These are phyloP conservation scores for Polypterus bichir DNA, from an alignment of 2,113 vertebrate genomes.

Conservation along the genomic window DNA sequence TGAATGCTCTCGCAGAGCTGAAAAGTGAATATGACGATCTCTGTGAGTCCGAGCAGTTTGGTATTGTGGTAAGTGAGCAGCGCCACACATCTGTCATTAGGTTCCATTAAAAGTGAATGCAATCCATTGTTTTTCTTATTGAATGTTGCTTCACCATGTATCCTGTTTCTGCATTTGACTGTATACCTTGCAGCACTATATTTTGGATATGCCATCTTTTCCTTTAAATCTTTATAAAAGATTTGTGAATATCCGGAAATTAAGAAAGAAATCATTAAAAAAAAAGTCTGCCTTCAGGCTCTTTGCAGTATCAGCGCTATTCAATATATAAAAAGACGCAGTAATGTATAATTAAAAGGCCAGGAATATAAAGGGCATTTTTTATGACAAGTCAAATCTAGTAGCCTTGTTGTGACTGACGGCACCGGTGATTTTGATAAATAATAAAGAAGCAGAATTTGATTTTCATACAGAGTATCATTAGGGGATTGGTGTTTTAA, in stretches of 20 bases:
- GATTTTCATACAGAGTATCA: conserved; percentile 25
- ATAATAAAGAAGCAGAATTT: conserved; percentile 21
- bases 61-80: conserved; percentile 79
- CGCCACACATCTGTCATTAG: neutral
- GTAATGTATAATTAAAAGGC: conserved; percentile 17
- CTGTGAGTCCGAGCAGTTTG: conserved; percentile 89
- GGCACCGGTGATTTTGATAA: conserved; percentile 28
- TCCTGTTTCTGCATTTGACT: neutral
- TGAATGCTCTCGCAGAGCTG: conserved; percentile 74
- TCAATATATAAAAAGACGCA: conserved; percentile 28
- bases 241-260: conserved; percentile 17
- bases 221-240: conserved; percentile 17
- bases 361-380: conserved; percentile 26
- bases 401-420: conserved; percentile 19
- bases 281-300: conserved; percentile 19
- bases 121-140: too few relatives aligned
- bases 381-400: conserved; percentile 20
- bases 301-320: conserved; percentile 23
- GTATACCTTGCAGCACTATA: neutral
- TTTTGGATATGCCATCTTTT: conserved; percentile 11
- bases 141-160: too few relatives aligned
- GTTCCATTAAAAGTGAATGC: too few relatives aligned
- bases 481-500: conserved; percentile 12
- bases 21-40: conserved; percentile 85
- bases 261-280: conserved; percentile 3